Conservation (phyloP, 2,888 invertebrate species). For the Watsonalla binaria region DNA sequence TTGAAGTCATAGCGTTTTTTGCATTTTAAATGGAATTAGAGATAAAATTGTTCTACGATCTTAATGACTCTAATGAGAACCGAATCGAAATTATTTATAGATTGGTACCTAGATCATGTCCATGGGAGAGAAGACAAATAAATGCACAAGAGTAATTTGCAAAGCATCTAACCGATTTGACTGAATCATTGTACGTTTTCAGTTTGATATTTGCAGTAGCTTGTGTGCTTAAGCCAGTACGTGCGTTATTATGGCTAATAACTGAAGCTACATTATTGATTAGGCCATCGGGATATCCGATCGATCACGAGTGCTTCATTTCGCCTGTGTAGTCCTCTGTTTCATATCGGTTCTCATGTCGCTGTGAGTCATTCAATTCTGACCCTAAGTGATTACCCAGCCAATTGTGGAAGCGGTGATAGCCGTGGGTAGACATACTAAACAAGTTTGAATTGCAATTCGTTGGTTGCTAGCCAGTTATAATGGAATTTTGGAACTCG, state of each 20-base stretch:
- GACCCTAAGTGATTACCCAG: constrained; percentile 31
- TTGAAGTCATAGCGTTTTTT: not conserved
- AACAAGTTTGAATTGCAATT: constrained; percentile 16
- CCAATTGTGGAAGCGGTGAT: constrained; percentile 22
- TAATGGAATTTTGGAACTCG: not conserved
- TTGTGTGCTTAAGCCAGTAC: no score
- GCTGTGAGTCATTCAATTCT: constrained; percentile 39
- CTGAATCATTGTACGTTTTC: no score
- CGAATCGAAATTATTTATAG: not conserved
- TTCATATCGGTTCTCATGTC: constrained; percentile 27
- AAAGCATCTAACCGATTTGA: no score
- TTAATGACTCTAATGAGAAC: not conserved
- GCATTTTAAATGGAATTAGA: not conserved
- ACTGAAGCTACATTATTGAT: no score
- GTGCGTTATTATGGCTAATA: no score
- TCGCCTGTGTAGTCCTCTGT: constrained; percentile 22
- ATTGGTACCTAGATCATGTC: not conserved
- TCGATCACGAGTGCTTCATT: constrained; percentile 4
- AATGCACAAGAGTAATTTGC: no score
- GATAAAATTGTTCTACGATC: not conserved
- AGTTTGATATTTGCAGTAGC: no score
- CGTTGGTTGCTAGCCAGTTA: constrained; percentile 8
- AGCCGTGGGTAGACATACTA: constrained; percentile 16
- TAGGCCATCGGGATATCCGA: not conserved
- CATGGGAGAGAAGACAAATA: not conserved